Evolutionary conservation across 2,888 invertebrate species (phyloP).

Genomic region (Autographa pulchrina): DNA sequence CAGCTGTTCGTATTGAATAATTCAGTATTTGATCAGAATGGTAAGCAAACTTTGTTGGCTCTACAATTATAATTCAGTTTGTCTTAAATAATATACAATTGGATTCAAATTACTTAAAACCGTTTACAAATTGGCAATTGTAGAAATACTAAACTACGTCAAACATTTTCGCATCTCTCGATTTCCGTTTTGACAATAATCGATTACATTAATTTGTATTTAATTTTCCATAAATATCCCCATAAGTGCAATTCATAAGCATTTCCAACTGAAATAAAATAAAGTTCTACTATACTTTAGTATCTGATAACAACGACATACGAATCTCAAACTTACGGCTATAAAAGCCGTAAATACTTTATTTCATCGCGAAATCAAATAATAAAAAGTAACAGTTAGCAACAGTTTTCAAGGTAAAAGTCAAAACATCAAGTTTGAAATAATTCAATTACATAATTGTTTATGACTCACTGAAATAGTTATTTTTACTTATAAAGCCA

Average conservation of each 20-base stretch:
- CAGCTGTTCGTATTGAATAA: not conserved
- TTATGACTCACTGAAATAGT: not conserved
- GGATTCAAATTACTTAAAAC: not conserved
- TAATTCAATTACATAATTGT: not conserved
- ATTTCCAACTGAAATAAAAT: no score
- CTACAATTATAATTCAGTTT: conserved; percentile 1
- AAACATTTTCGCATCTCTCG: not conserved
- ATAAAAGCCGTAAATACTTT: no score
- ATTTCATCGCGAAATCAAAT: no score
- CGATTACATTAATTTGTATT: no score
- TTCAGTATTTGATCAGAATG: conserved; percentile 4
- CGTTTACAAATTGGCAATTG: not conserved
- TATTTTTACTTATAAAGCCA: conserved; percentile 14
- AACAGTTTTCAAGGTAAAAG: not conserved
- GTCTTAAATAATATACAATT: conserved; percentile 1
- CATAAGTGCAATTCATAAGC: no score
- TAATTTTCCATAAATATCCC: no score
- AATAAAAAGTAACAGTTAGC: no score
- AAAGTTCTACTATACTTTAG: no score
- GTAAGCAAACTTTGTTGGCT: conserved; percentile 1
- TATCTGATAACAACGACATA: no score
- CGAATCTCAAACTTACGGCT: no score
- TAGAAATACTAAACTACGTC: not conserved
- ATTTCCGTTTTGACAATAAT: no score
- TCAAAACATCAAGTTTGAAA: no score